Evolutionary conservation across 2,113 vertebrate species (phyloP).

Genomic region (Callithrix jacchus): DNA sequence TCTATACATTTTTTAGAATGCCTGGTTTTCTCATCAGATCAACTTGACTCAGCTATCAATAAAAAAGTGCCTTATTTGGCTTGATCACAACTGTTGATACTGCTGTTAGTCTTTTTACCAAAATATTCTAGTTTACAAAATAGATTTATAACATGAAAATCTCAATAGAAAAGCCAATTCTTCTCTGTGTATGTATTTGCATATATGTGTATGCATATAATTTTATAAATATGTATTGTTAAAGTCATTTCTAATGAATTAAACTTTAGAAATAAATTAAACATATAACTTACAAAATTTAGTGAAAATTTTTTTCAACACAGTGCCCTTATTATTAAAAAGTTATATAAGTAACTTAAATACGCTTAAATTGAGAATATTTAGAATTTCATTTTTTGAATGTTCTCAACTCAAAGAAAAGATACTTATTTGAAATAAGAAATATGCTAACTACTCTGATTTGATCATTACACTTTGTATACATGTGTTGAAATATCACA

Average conservation of each 20-base stretch:
- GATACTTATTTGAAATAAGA: background rate
- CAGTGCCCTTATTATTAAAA: background rate
- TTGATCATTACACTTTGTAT: background rate
- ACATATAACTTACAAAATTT: background rate
- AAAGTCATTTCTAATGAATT: background rate
- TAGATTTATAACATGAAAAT: conserved; percentile 23
- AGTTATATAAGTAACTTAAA: background rate
- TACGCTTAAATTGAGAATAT: conserved; percentile 42
- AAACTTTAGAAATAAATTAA: conserved; percentile 17
- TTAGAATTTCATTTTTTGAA: background rate
- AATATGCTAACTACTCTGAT: background rate
- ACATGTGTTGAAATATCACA: background rate
- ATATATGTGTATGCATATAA: background rate
- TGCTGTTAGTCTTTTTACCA: background rate
- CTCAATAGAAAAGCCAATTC: background rate
- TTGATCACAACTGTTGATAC: background rate
- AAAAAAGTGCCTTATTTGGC: conserved; percentile 37
- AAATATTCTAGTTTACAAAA: conserved; percentile 20
- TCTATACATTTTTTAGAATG: conserved; percentile 37
- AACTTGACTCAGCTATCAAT: conserved; percentile 38
- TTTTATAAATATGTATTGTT: conserved; percentile 19
- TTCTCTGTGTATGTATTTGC: background rate
- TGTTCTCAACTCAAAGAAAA: background rate
- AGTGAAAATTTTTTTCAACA: conserved; percentile 3
- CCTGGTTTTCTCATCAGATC: conserved; percentile 50